Evolutionary conservation across 2,888 invertebrate species (phyloP), one percentile per base, ranked within the genome.

Genomic region (Theristus sp.): DNA sequence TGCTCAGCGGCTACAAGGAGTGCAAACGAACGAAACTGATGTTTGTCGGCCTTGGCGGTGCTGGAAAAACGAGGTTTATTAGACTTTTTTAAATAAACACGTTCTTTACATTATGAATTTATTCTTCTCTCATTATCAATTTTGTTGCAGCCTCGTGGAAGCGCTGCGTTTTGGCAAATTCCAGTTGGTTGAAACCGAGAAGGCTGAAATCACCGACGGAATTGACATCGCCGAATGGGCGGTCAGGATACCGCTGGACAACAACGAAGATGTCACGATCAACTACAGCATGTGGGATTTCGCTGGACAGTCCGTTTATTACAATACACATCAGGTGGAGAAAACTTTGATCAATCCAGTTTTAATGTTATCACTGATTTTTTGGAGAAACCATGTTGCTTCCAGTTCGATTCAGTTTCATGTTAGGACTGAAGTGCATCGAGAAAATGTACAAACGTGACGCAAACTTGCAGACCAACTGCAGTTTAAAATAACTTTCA

Each of bases 231-330:
- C 65, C 13, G 67, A 67, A 2, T 75, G 75, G 75, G 62, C 67
- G 13, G 66, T 72, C 0, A 66, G 66, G 54, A 46, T 55, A 38
- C 22, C 20, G 2, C 2, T 22, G 13, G 6, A 25, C 2, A 65
- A 58, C 38, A 61, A 63, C 6, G 65, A 66, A 52, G 26, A 64
- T 6, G 58, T 63, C 3, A 67, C 68, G 46, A 65, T 72, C 52
- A 69, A 64, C 1, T 75, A 69, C 67, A 73, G 70, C 64, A 70
- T 74, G 6, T 75, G 75, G 74, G 74, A 75, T 65, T 75, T 75
- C 67, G 75, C 74, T 62, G 75, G 75, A 1, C 75, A 75, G 62
- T 72, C 74, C 22, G 73, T 75, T 20, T 75, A 75, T 65, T 75
- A 75, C 65, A 74, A 75, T 64, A 73, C 74, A 22, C 73, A 74